Conservation (phyloP, 92 coral and sea anemone genomes). For the Zoanthus solanderi region DNA sequence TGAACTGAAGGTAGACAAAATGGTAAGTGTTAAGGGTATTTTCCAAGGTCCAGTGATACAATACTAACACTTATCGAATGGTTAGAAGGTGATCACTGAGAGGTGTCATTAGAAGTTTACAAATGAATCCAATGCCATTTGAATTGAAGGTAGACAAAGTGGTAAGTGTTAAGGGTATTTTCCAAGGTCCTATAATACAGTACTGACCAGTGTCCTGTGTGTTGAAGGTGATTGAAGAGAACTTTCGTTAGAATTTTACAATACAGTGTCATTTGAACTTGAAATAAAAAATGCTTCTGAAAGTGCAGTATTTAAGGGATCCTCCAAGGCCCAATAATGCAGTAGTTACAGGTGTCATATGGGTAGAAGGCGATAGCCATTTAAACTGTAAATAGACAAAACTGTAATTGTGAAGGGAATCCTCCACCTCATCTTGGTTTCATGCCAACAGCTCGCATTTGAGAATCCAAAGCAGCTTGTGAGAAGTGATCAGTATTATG, state of each 20-base stretch:
- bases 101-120: conserved; percentile 68
- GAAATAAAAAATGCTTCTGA: conserved; percentile 65
- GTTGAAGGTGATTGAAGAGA: conserved; percentile 94
- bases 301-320: conserved; percentile 66
- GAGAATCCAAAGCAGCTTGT: too few species aligned
- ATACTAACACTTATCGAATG: too few species aligned
- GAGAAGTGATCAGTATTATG: too few species aligned
- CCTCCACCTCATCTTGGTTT: too few species aligned
- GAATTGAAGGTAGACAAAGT: conserved; percentile 89
- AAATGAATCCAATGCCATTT: conserved; percentile 86
- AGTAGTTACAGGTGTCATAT: conserved; percentile 56
- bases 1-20: conserved; percentile 90
- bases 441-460: too few species aligned
- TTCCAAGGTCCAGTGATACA: too few species aligned
- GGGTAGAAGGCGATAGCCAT: conserved; percentile 98
- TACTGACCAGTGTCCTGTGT: conserved; percentile 56
- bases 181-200: too few species aligned
- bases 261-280: conserved; percentile 94
- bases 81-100: too few species aligned
- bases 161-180: conserved; percentile 54
- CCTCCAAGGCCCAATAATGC: too few species aligned
- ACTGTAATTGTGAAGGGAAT: conserved; percentile 67
- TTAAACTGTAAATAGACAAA: conserved; percentile 88
- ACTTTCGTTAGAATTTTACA: conserved; percentile 88
- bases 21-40: conserved; percentile 61